Evolutionary conservation across 2,888 invertebrate genomes (phyloP).

Genomic region (Melitaea athalia): DNA sequence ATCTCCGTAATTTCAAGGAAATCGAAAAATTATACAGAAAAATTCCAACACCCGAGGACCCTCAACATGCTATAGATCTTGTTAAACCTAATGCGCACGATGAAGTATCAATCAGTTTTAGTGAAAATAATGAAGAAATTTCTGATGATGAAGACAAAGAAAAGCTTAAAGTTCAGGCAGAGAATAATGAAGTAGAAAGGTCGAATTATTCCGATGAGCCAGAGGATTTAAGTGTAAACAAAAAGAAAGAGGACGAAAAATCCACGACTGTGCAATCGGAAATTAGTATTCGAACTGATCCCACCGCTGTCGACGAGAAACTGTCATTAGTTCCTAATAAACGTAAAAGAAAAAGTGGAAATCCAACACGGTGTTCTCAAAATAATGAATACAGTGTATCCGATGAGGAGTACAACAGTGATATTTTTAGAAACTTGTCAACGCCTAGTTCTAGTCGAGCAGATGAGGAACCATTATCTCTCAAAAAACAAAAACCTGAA

Average conservation of each 20-base stretch:
- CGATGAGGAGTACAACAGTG: constrained; percentile 73
- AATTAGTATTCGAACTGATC: constrained; percentile 56
- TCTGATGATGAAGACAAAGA: constrained; percentile 67
- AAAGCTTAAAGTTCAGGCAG: constrained; percentile 51
- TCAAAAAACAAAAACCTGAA: constrained; percentile 77
- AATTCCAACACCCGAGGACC: constrained; percentile 65
- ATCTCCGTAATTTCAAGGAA: constrained; percentile 79
- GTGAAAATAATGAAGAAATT: constrained; percentile 67
- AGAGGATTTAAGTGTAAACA: constrained; percentile 86
- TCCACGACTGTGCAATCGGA: constrained; percentile 65
- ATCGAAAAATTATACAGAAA: constrained; percentile 80
- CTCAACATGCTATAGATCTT: constrained; percentile 65
- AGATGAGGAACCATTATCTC: constrained; percentile 72
- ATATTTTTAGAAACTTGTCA: constrained; percentile 73
- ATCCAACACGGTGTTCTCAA: constrained; percentile 89
- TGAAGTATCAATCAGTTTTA: constrained; percentile 66
- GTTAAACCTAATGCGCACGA: constrained; percentile 59
- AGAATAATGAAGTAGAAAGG: constrained; percentile 59
- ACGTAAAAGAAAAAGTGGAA: constrained; percentile 91
- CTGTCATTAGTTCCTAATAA: constrained; percentile 82
- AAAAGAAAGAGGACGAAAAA: constrained; percentile 84
- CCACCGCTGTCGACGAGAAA: constrained; percentile 74
- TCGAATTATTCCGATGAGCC: constrained; percentile 82
- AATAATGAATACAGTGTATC: constrained; percentile 75
- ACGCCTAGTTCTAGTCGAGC: constrained; percentile 68